Evolutionary conservation across 2,797 vertebrate species (phyloP).

Genomic region (Periophthalmus magnuspinnatus): DNA sequence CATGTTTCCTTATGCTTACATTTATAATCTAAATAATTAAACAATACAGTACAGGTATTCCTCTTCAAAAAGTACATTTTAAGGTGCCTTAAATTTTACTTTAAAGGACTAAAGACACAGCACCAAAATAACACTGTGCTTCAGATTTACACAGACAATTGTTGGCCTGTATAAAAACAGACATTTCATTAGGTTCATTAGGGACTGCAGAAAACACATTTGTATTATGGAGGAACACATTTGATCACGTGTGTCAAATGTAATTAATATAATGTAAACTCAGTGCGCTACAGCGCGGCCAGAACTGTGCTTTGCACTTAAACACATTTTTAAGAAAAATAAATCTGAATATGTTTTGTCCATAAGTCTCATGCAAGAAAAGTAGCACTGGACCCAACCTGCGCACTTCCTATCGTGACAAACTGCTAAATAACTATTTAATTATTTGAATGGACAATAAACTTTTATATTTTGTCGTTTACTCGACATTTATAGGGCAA

Average conservation of each 20-base stretch:
- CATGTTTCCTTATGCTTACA: not conserved
- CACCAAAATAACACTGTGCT: not conserved
- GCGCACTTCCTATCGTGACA: slow-evolving; percentile 30
- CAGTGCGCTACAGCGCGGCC: not conserved
- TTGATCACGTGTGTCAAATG: not conserved
- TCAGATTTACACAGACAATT: not conserved
- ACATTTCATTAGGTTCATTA: too few species aligned
- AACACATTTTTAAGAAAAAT: not conserved
- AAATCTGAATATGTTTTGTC: not conserved
- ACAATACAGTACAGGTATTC: not conserved
- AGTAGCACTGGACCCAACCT: slow-evolving; percentile 12
- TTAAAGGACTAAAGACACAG: not conserved
- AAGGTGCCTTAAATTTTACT: not conserved
- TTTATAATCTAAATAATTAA: not conserved
- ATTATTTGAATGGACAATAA: slow-evolving; percentile 74
- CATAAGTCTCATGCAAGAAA: not conserved
- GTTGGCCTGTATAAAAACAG: not conserved
- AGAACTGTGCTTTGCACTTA: not conserved
- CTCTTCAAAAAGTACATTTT: not conserved
- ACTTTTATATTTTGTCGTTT: slow-evolving; percentile 77
- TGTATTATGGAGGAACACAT: not conserved
- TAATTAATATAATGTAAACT: too few species aligned
- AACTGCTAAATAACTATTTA: slow-evolving; percentile 64
- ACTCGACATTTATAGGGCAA: slow-evolving; percentile 93
- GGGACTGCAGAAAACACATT: not conserved